Base-by-base conservation (phyloP, 2,113 vertebrate genomes). In the Miniopterus natalensis region DNA sequence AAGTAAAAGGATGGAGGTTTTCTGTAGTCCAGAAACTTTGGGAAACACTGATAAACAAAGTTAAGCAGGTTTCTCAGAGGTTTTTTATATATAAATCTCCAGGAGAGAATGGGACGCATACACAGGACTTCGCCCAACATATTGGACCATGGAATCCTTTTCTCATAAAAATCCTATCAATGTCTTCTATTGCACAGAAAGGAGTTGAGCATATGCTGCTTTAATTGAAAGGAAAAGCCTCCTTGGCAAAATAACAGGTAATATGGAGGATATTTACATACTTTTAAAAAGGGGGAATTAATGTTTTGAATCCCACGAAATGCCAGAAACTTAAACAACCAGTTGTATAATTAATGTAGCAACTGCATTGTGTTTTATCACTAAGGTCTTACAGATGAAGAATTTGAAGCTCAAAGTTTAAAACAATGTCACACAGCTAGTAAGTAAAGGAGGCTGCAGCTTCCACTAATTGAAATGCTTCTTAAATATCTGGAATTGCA, bases 381-480 rank as follows among this genome's bases (percentile, higher is more conserved):
- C 12, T 9, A 92, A 81, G 68, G 85, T 81, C 88, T 95, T 87
- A 94, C 5, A 73, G 79, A 47, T 75, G 53, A 86, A 73, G 40
- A 68, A 77, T 91, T 31, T 89, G 53, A 65, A 70, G 11, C 57
- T 74, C 45, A 70, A 68, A 87, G 47, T 65, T 81, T 36, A 71
- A 95, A 89, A 92, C 9, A 65, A 61, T 68, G 31, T 88, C 51
- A 89, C n/a, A 18, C 5, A 75, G 75, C 36, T 61, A 59, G 36
- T 55, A 74, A 75, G 25, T 27, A 7, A 70, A 92, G 40, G 14
- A 36, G 23, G 20, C 31, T 31, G 55, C n/a, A 61, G 55, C 49
- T 90, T 90, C 6, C 23, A 14, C n/a, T 36, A 36, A 36, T 10
- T 25, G 20, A 86, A 80, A 59, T 17, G 61, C 42, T 68, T 74